Base-by-base conservation (phyloP, 2,113 vertebrate species). In the Triplophysa rosa region DNA sequence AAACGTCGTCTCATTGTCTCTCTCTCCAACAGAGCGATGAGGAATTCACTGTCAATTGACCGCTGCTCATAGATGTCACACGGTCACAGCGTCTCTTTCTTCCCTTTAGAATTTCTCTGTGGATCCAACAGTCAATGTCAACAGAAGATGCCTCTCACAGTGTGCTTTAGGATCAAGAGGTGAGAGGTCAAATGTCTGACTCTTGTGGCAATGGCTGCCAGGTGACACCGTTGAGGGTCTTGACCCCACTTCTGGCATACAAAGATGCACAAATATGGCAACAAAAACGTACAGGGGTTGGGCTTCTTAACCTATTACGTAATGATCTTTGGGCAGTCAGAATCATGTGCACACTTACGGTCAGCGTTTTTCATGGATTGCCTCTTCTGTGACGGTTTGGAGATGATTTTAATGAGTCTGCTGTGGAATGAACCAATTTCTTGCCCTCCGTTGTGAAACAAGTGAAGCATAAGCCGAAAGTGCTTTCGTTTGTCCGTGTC, bases 351-450 rank as follows among this genome's bases (percentile, higher is more conserved):
- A 62, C n/a, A 92, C 97, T 91, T 89, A 99, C 97, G 33, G 87
- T 99, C 97, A 0, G 95, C 96, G 76, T 99, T 98, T 89, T 98
- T 99, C 94, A 98, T 94, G 0, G 95, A 97, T 91, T 99, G 97
- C 83, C 97, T 98, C 90, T 98, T 99, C 93, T 99, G 96, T 0
- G 97, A 99, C 0, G 97, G 97, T 86, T 99, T 99, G 79, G 97
- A 99, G 92, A 99, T 99, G 80, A 99, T 94, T 87, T 98, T 98
- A 91, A 99, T 99, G 87, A 95, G 91, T 83, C 92, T 91, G 91
- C 97, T 98, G 88, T 97, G 94, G 87, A 98, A 99, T 0, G 93
- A 94, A 23, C 96, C 97, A 0, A 98, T 93, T 87, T 98, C 96
- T 85, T 93, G 94, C 83, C 96, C 94, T 0, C 93, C 94, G 52